Percentiles rank a stretch among this genome's conserved stretches.
Evolutionary conservation across 2,113 vertebrate genomes (phyloP).

Genomic region (Callithrix jacchus): DNA sequence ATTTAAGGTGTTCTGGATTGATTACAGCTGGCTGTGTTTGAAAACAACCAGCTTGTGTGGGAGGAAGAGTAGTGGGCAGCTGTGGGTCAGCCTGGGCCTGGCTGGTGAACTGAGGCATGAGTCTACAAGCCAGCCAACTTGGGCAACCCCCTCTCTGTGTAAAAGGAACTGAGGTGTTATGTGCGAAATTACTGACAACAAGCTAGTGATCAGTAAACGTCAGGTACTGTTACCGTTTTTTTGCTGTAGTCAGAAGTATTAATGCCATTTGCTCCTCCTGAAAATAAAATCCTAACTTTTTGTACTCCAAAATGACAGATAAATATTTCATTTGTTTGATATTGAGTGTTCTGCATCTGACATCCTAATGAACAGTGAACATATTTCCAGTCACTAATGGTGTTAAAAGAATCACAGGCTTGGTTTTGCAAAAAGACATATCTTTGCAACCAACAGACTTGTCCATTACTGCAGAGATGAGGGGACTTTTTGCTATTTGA

Average conservation of each 20-base stretch:
- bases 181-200: rapidly evolving
- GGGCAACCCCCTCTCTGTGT: neutral
- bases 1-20: neutral
- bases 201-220: rapidly evolving
- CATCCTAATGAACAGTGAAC: neutral
- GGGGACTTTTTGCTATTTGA: rapidly evolving
- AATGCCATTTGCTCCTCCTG: neutral
- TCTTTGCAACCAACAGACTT: neutral
- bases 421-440: rapidly evolving
- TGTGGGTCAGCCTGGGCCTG: neutral
- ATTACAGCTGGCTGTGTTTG: neutral
- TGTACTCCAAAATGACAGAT: neutral
- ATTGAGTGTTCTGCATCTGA: neutral
- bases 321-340: neutral
- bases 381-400: neutral
- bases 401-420: neutral
- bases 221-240: rapidly evolving
- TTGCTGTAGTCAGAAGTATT: rapidly evolving
- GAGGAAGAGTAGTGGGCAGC: neutral
- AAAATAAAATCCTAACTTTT: neutral
- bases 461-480: rapidly evolving
- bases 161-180: rapidly evolving
- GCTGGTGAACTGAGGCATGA: rapidly evolving
- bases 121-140: neutral
- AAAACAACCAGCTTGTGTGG: neutral